Evolutionary conservation across 2,113 vertebrate species (phyloP).

Genomic region (Lycaon pictus): DNA sequence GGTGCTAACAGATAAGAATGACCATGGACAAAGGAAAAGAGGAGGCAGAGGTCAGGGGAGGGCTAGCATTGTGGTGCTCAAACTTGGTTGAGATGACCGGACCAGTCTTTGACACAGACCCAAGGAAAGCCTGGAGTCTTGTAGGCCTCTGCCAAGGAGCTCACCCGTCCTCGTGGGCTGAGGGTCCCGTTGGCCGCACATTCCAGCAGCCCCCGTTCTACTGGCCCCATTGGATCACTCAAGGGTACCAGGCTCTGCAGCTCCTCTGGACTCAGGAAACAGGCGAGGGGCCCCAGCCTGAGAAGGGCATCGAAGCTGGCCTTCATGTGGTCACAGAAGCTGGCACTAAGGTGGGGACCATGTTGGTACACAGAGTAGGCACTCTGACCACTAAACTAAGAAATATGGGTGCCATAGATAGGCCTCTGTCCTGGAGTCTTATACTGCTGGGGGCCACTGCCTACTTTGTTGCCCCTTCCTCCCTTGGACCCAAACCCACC

Average conservation of each 20-base stretch:
- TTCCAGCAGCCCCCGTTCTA: conserved; percentile 90
- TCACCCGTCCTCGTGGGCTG: conserved; percentile 90
- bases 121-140: background rate
- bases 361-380: background rate
- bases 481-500: background rate
- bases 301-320: conserved; percentile 22
- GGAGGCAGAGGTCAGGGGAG: background rate
- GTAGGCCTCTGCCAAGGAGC: conserved; percentile 48
- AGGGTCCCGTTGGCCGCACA: conserved; percentile 90
- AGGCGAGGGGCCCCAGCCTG: conserved; percentile 91
- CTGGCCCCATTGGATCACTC: conserved; percentile 82
- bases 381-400: background rate
- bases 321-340: conserved; percentile 7
- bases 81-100: background rate
- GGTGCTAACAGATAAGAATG: background rate
- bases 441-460: background rate
- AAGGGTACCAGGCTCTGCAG: conserved; percentile 88
- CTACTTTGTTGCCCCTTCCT: conserved; percentile 13
- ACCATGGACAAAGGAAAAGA: background rate
- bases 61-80: background rate
- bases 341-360: background rate
- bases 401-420: background rate
- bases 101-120: background rate
- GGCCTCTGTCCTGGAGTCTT: background rate
- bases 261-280: conserved; percentile 91